Base-by-base conservation (phyloP, 1,140 invertebrate species). In the Eriosoma lanigerum region DNA sequence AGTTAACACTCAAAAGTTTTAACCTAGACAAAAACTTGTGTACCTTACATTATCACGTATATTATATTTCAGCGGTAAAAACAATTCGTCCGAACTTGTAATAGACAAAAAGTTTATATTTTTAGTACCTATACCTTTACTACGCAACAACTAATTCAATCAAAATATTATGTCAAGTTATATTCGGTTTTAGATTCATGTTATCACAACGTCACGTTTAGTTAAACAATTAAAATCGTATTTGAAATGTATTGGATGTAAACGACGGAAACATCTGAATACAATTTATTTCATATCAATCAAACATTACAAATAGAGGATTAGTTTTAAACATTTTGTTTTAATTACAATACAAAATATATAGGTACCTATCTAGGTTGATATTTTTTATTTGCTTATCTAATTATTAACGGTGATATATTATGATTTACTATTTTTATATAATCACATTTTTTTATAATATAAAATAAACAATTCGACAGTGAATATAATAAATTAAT, bases 201-300 rank as follows among this genome's bases (percentile, higher is more conserved):
- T 50, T 72, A 46, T 72, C 46, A 52, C 24, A 38, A 29, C 48
- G 68, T 72, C 68, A 52, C 15, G 10, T 72, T 72, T 52, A 72
- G 52, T 52, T 52, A 50, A 72, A 52, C 17, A 52, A 52, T 72
- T 12, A 52, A 26, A 72, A 72, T 46, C 29, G 48, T 13, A n/a
- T 52, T 58, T 24, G 6, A 17, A 26, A 68, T 68, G 12, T 72
- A 70, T 70, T 70, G 4, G 17, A 6, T 26, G 38, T 46, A 46
- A 50, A 70, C 66, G 24, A 50, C 68, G 26, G 29, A 10, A 26
- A 72, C 32, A 38, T 38, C 32, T 38, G 66, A 24, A 48, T 68
- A 26, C 38, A 17, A 24, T 48, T 38, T 48, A 68, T 68, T 48
- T 17, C 21, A 48, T n/a, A n/a, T 68, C 24, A 48, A 48, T 68